A percentile compares a stretch with the other conserved stretches of the same genome.
Conservation (phyloP, 2,797 vertebrate genomes). For the Antennarius maculatus region DNA sequence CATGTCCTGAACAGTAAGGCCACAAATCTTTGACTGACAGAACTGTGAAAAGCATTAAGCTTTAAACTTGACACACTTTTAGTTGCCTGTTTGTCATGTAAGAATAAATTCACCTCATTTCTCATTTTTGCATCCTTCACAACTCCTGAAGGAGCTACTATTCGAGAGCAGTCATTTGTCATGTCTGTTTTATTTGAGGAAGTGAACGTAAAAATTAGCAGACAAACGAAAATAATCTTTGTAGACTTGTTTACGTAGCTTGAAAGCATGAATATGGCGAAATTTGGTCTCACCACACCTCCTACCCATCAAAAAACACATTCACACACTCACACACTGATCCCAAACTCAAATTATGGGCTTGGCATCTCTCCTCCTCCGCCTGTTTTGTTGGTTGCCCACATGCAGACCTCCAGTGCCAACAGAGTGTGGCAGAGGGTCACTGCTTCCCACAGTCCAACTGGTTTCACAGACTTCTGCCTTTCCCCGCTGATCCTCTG, state of each 20-base stretch:
- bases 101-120: neutral
- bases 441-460: constrained; percentile 65
- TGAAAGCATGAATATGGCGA: constrained; percentile 37
- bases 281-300: constrained; percentile 43
- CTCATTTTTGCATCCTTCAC: neutral
- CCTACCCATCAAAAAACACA: constrained; percentile 31
- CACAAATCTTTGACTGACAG: neutral
- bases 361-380: constrained; percentile 60
- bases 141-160: neutral
- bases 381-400: constrained; percentile 76
- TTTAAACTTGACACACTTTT: neutral
- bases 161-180: neutral
- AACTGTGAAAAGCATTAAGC: neutral
- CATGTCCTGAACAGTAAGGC: neutral
- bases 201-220: constrained; percentile 4
- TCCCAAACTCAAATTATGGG: constrained; percentile 61
- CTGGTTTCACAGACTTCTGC: constrained; percentile 66
- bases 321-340: constrained; percentile 37
- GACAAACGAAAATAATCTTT: constrained; percentile 8
- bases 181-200: constrained; percentile 6
- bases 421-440: constrained; percentile 72
- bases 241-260: constrained; percentile 12
- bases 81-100: neutral
- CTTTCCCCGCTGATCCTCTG: constrained; percentile 35
- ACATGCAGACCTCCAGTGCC: constrained; percentile 68